Percentiles rank a stretch among this genome's conserved stretches.
Conservation (phyloP, 2,888 invertebrate species). For the Phania funesta region DNA sequence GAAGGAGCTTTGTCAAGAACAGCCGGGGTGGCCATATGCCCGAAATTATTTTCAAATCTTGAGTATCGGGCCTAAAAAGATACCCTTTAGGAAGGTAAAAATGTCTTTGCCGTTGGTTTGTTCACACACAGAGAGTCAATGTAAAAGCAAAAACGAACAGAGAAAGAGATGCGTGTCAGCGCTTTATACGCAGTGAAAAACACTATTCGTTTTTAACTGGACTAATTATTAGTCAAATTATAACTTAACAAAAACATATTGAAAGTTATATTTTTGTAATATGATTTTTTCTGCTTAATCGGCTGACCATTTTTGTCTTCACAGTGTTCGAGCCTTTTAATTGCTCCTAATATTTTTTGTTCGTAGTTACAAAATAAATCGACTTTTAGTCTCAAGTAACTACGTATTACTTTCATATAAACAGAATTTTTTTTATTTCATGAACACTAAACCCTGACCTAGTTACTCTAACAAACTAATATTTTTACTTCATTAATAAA, state of each 20-base stretch:
- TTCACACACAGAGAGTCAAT: too few relatives aligned
- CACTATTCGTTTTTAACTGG: too few relatives aligned
- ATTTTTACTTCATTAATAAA: slow-evolving; percentile 39
- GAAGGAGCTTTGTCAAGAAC: too few relatives aligned
- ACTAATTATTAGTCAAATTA: neutral
- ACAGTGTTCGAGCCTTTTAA: neutral
- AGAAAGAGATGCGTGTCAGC: too few relatives aligned
- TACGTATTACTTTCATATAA: neutral
- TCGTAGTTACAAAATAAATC: slow-evolving; percentile 6
- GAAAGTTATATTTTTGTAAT: neutral
- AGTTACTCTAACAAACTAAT: slow-evolving; percentile 27
- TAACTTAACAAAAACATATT: neutral
- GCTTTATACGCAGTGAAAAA: too few relatives aligned
- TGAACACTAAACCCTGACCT: slow-evolving; percentile 31
- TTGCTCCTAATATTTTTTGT: slow-evolving; percentile 6
- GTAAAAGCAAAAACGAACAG: too few relatives aligned
- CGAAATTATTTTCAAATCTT: too few relatives aligned
- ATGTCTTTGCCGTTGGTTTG: too few relatives aligned
- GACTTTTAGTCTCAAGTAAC: neutral
- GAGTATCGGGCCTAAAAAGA: too few relatives aligned
- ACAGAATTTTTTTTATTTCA: neutral
- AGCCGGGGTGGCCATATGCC: too few relatives aligned
- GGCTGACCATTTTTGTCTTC: neutral
- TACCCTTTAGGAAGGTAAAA: too few relatives aligned
- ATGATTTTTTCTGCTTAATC: neutral